Evolutionary conservation across 2,797 vertebrate species (phyloP).

Genomic region (Holocentrus rufus): DNA sequence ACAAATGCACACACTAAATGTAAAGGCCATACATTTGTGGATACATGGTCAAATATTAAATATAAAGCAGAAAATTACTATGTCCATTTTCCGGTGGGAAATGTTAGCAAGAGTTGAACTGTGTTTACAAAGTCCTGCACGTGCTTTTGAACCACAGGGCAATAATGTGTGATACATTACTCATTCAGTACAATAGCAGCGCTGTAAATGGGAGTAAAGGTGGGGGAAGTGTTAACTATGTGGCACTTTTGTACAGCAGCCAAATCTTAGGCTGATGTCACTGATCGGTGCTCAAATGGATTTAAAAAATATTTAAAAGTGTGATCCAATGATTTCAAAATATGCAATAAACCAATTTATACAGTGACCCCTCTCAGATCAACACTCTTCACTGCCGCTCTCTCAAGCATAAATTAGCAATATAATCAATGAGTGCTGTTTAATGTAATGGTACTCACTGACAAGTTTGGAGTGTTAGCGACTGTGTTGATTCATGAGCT

Average conservation of each 20-base stretch:
- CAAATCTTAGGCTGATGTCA: not conserved
- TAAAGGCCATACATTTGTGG: not conserved
- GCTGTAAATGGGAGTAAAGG: not conserved
- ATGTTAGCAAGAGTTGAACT: not conserved
- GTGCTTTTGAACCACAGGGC: not conserved
- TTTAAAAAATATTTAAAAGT: not conserved
- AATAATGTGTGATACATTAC: not conserved
- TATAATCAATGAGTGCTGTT: not conserved
- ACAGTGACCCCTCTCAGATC: not conserved
- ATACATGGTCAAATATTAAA: not conserved
- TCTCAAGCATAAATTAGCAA: not conserved
- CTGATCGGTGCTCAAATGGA: not conserved
- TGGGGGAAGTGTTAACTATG: not conserved
- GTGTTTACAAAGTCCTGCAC: not conserved
- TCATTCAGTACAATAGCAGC: not conserved
- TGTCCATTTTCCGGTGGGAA: not conserved
- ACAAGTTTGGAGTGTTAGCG: slow-evolving; percentile 36
- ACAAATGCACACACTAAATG: not conserved
- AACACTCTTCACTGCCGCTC: not conserved
- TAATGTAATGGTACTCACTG: not conserved
- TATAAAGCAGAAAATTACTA: not conserved
- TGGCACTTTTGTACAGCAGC: not conserved
- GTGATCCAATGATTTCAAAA: not conserved
- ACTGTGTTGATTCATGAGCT: slow-evolving; percentile 48
- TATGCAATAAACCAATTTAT: not conserved